Base-by-base conservation (phyloP, 2,888 invertebrate species). In the Rotaria socialis region DNA sequence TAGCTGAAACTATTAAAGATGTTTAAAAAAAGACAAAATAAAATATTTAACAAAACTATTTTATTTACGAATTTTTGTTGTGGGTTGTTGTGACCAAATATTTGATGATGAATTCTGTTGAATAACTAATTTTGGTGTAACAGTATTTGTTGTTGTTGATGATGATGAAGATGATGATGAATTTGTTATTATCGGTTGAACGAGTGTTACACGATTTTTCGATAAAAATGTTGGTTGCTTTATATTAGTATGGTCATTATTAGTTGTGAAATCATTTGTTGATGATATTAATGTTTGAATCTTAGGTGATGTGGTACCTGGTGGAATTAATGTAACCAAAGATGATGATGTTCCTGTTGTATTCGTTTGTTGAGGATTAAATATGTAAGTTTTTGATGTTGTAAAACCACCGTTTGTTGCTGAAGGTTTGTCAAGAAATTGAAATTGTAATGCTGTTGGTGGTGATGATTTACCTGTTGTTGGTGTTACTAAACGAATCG, bases 281-380 rank as follows among this genome's bases (percentile, higher is more conserved):
- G 67, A 35, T 35, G 67, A 67, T 35, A 67, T 67, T 80, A 80
- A 47, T n/a, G 80, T 80, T 80, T 80, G 80, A 80, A 80, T 80
- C 47, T 80, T 80, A 4, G 80, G 80, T 43, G 80, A 80, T 24
- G 47, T 47, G 47, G 80, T 47, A 10, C 80, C 47, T 19, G 80
- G 80, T 80, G 80, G 43, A 7, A 80, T 47, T 47, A 80, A 24
- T 5, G 80, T 80, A 24, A 80, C 47, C 47, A 80, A 24, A n/a
- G 80, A 47, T n/a, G 80, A 47, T 47, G 80, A 80, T 55, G 55
- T 22, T 47, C 47, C 22, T 24, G 80, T 2, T 6, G 80, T 24
- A 80, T 47, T 80, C 11, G 80, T 67, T 67, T 67, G 67, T 67
- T 67, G 58, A 24, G 58, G 67, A 67, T 67, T 67, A 16, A 67